These are phyloP conservation scores for Corapipo altera DNA, from an alignment of 2,113 vertebrate species.

Conservation along the genomic window DNA sequence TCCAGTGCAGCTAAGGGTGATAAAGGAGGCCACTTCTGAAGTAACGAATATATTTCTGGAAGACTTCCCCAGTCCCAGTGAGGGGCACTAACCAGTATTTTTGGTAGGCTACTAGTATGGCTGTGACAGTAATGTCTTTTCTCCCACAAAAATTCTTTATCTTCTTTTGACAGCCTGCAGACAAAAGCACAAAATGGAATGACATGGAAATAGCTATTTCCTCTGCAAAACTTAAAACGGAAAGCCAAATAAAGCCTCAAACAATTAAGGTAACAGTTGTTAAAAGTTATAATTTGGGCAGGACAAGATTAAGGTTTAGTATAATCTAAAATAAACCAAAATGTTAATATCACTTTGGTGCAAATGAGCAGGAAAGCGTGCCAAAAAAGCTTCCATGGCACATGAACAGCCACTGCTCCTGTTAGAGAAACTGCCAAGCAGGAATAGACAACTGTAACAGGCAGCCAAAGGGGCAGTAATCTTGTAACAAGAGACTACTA, in stretches of 20 bases:
- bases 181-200: neutral
- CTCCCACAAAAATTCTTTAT: conserved; percentile 92
- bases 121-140: conserved; percentile 83
- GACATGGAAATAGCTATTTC: neutral
- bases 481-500: neutral
- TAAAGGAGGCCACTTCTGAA: conserved; percentile 87
- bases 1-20: conserved; percentile 89
- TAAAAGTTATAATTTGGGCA: neutral
- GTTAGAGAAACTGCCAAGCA: neutral
- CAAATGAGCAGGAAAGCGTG: neutral
- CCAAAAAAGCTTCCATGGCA: neutral
- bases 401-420: neutral
- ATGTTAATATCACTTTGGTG: neutral
- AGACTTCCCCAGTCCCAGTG: conserved; percentile 93
- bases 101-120: conserved; percentile 86
- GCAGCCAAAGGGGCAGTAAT: neutral
- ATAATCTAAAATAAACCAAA: neutral
- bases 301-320: neutral
- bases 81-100: conserved; percentile 88
- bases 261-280: neutral
- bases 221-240: neutral
- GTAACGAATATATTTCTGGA: conserved; percentile 86
- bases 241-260: neutral
- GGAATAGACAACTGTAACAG: neutral
- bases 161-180: conserved; percentile 86